These are phyloP conservation scores for Lepilemur ruficaudatus DNA, from an alignment of 2,797 vertebrate species.

Conservation along the genomic window DNA sequence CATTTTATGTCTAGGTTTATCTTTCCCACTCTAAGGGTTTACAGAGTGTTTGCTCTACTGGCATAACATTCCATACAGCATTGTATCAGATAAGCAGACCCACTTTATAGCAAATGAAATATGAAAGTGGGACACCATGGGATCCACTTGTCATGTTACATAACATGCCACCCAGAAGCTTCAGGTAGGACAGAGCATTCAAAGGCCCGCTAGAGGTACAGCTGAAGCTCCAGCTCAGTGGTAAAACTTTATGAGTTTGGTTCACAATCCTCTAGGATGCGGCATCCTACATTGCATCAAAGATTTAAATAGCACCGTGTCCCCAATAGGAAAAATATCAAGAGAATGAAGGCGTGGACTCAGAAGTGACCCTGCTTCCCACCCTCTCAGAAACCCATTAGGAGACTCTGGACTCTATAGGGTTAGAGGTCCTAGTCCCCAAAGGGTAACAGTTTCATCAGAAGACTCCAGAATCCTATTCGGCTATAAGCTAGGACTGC, in stretches of 20 bases:
- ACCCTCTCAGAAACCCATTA: neutral
- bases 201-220: neutral
- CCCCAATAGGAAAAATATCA: neutral
- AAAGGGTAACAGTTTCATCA: neutral
- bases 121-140: neutral
- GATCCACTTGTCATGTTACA: neutral
- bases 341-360: neutral
- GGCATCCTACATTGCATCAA: neutral
- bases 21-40: neutral
- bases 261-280: neutral
- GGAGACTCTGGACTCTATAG: neutral
- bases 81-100: neutral
- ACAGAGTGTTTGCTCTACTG: neutral
- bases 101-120: neutral
- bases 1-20: neutral
- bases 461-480: neutral
- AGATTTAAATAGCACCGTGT: neutral
- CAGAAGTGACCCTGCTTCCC: neutral
- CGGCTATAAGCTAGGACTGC: too few relatives aligned
- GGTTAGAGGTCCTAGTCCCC: neutral
- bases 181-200: neutral
- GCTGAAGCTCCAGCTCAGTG: neutral
- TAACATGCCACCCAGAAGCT: neutral
- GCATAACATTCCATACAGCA: neutral
- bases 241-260: neutral